Base-by-base conservation (phyloP, 2,888 invertebrate genomes). In the Escarpia spicata region DNA sequence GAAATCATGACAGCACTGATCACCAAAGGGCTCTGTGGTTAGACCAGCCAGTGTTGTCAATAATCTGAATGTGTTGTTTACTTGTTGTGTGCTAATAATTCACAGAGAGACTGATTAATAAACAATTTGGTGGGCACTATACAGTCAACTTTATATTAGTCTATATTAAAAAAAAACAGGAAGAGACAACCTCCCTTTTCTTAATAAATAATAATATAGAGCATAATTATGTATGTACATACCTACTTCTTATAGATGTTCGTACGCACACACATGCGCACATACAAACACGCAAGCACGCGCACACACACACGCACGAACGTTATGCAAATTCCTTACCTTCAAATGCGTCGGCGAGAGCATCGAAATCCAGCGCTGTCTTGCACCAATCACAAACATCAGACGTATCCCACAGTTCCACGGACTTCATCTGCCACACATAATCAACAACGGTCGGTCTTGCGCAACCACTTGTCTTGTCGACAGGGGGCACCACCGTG, bases 351-450 rank as follows among this genome's bases (percentile, higher is more conserved):
- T 75, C n/a, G 19, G 75, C 26, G 75, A 75, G 75, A 75, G 75
- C 75, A 26, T 6, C 75, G n/a, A 75, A 75, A 19, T 75, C 75
- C n/a, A 75, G 19, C 2, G 26, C 75, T 4, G 75, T 75, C 75
- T 75, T 75, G 26, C 75, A 75, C 75, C 75, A 75, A 6, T n/a
- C 75, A 19, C 75, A 75, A n/a, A 75, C 75, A 75, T 75, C 75
- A 75, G 75, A 75, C 26, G 75, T 75, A 75, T 75, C 75, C 75
- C 75, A 75, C 2, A 75, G n/a, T 75, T 75, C 75, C 75, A 75
- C 75, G n/a, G 75, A 26, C 75, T 75, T 75, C 75, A 75, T 75
- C 75, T 75, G 75, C 75, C 75, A 75, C 75, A 75, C 75, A 26
- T 75, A n/a, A 26, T 75, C 75, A 75, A 75, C 75, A 26, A 75